Evolutionary conservation across 2,113 vertebrate genomes (phyloP).

Genomic region (Paramisgurnus dabryanus): DNA sequence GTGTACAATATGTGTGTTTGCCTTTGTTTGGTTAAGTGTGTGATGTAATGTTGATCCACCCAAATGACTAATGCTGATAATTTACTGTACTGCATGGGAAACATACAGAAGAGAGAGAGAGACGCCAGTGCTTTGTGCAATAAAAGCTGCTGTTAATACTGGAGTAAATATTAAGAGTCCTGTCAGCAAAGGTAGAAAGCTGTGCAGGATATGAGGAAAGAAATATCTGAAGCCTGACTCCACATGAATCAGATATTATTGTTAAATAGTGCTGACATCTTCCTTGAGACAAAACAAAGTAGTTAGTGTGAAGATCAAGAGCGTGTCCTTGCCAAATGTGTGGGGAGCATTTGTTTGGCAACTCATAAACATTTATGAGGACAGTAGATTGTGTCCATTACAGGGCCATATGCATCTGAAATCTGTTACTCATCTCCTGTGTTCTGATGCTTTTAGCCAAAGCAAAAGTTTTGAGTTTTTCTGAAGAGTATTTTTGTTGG

Average conservation of each 20-base stretch:
- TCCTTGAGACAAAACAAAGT: neutral
- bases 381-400: neutral
- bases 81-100: conserved; percentile 3
- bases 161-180: neutral
- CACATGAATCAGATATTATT: neutral
- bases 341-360: conserved; percentile 20
- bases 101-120: neutral
- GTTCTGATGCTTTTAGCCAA: neutral
- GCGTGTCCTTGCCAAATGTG: neutral
- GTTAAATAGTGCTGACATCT: conserved; percentile 8
- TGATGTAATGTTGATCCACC: conserved; percentile 45
- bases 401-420: neutral
- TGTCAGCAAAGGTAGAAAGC: neutral
- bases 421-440: neutral
- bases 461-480: too few species aligned
- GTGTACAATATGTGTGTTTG: neutral
- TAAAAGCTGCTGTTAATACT: neutral
- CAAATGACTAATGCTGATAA: conserved; percentile 42
- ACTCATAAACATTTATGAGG: neutral
- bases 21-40: conserved; percentile 22
- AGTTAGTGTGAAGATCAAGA: neutral
- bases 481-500: too few species aligned
- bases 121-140: neutral
- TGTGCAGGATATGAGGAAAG: neutral
- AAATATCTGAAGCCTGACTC: neutral